These are phyloP conservation scores for Dasypogon diadema DNA, from an alignment of 2,888 invertebrate genomes.

Conservation along the genomic window DNA sequence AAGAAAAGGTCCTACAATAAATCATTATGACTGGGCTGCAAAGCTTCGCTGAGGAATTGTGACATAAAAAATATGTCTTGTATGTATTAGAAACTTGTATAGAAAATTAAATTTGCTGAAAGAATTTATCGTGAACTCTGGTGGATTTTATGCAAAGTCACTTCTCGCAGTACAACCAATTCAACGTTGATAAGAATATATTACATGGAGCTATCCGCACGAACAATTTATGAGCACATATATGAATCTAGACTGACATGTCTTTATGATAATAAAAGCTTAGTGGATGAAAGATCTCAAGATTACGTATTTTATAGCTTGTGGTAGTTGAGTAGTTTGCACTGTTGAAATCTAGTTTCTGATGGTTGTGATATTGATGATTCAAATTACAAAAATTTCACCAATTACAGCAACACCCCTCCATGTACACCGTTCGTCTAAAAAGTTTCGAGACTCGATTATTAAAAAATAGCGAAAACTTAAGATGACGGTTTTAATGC, in stretches of 20 bases:
- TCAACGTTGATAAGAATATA: not conserved
- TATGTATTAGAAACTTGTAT: not conserved
- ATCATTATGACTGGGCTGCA: not conserved
- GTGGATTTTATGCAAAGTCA: slow-evolving; percentile 1
- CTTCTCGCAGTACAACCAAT: not conserved
- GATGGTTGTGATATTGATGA: no score
- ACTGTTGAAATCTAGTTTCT: no score
- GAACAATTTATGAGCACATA: not conserved
- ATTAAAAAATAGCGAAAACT: no score
- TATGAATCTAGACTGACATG: not conserved
- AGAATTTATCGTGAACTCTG: not conserved
- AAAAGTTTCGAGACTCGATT: no score
- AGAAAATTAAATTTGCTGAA: not conserved
- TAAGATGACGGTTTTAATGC: no score
- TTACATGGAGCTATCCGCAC: not conserved
- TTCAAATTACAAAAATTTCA: no score
- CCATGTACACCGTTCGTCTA: no score
- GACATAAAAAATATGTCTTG: not conserved
- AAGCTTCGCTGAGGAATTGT: not conserved
- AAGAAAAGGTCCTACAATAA: not conserved
- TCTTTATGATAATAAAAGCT: no score
- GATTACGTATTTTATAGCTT: no score
- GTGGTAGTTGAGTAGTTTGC: no score
- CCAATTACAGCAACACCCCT: no score
- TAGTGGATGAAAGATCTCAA: no score